Evolutionary conservation across 2,113 vertebrate genomes (phyloP).

Genomic region (Catharus fuscescens): DNA sequence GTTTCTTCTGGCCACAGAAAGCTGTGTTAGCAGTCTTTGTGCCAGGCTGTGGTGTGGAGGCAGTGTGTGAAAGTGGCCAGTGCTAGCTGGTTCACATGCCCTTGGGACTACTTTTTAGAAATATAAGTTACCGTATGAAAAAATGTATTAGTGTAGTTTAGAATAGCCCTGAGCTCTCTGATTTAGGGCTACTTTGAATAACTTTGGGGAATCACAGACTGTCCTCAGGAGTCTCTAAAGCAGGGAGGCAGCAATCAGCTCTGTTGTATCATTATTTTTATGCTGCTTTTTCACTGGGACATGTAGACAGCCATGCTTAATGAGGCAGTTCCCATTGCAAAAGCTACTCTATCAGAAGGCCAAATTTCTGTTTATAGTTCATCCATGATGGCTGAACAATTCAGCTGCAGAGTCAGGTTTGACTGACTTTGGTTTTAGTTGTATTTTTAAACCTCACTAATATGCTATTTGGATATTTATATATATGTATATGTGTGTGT

Average conservation of each 20-base stretch:
- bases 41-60: neutral
- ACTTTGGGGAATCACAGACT: neutral
- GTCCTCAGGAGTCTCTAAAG: neutral
- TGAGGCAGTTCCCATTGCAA: neutral
- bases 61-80: slow-evolving; percentile 21
- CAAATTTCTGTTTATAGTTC: neutral
- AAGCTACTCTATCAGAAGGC: neutral
- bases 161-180: neutral
- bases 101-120: neutral
- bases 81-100: neutral
- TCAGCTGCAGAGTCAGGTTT: neutral
- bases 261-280: neutral
- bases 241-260: neutral
- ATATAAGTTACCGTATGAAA: neutral
- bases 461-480: neutral
- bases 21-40: slow-evolving; percentile 22
- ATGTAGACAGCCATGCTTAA: neutral
- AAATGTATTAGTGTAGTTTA: neutral
- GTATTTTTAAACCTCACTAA: neutral
- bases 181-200: neutral
- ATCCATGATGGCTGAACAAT: neutral
- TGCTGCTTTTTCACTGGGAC: neutral
- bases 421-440: neutral
- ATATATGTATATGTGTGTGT: neutral
- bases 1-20: neutral